phyloP scores from a whole-genome alignment of 2,113 vertebrate species.

The Sardina pilchardus region DNA sequence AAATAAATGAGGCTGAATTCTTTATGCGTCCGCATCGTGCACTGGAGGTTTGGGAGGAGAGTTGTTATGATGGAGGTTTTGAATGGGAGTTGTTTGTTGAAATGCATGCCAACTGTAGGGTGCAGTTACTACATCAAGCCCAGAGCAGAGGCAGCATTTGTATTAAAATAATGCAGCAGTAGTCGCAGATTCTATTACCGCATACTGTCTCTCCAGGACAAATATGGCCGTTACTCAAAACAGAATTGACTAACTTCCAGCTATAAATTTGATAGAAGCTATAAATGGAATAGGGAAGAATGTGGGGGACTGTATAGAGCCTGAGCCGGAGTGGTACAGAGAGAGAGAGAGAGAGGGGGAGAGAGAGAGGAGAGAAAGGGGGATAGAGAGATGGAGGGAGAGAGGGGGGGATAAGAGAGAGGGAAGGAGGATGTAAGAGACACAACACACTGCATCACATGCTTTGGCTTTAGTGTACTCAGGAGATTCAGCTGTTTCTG shows the following conservation, averaged over 20 bases:
- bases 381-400: background rate
- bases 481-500: slow-evolving; percentile 15
- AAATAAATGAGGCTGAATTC: background rate
- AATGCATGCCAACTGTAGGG: background rate
- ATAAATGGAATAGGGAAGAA: slow-evolving; percentile 48
- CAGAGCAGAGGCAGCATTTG: background rate
- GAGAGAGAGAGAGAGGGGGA: background rate
- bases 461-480: background rate
- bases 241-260: slow-evolving; percentile 56
- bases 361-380: background rate
- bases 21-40: background rate
- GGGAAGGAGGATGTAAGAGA: slow-evolving; percentile 4
- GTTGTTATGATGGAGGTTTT: background rate
- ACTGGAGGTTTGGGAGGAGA: background rate
- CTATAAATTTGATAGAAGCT: slow-evolving; percentile 37
- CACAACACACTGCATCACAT: slow-evolving; percentile 7
- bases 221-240: slow-evolving; percentile 67
- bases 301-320: background rate
- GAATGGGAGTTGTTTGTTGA: background rate
- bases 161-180: background rate
- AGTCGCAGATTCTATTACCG: slow-evolving; percentile 47
- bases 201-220: slow-evolving; percentile 57
- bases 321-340: background rate
- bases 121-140: background rate
- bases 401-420: background rate